These are phyloP conservation scores for Pachymerium ferrugineum DNA, from an alignment of 2,888 invertebrate species.

Conservation along the genomic window DNA sequence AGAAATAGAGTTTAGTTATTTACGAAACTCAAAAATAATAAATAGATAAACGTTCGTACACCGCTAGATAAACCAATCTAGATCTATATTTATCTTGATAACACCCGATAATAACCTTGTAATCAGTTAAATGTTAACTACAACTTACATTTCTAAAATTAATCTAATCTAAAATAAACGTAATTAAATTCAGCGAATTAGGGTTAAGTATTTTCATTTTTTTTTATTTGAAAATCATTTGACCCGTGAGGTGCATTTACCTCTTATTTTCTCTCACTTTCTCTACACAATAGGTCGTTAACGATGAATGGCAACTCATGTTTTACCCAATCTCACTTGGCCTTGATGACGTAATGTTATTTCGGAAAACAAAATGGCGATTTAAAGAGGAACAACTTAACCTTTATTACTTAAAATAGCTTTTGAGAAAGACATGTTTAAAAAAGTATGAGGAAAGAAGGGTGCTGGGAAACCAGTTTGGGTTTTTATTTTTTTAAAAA, in stretches of 20 bases:
- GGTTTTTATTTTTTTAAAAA: not conserved
- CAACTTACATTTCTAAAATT: too few species aligned
- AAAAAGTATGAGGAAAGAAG: not conserved
- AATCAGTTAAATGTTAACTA: too few species aligned
- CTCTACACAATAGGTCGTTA: constrained; percentile 10
- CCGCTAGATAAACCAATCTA: too few species aligned
- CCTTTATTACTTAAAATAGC: not conserved
- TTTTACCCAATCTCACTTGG: not conserved
- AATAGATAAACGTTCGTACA: too few species aligned
- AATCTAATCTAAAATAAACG: too few species aligned
- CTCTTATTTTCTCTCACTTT: not conserved
- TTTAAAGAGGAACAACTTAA: not conserved
- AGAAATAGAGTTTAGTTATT: too few species aligned
- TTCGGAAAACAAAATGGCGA: not conserved
- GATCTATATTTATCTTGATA: too few species aligned
- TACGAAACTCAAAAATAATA: too few species aligned
- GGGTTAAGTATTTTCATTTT: not conserved
- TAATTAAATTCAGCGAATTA: not conserved
- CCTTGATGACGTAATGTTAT: not conserved
- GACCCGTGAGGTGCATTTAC: constrained; percentile 9
- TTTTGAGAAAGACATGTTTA: not conserved
- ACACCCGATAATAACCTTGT: too few species aligned
- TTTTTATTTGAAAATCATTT: not conserved
- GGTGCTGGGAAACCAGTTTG: not conserved
- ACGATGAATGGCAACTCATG: not conserved